Evolutionary conservation across 2,797 vertebrate species (phyloP).

Genomic region (Chloroceryle inda): DNA sequence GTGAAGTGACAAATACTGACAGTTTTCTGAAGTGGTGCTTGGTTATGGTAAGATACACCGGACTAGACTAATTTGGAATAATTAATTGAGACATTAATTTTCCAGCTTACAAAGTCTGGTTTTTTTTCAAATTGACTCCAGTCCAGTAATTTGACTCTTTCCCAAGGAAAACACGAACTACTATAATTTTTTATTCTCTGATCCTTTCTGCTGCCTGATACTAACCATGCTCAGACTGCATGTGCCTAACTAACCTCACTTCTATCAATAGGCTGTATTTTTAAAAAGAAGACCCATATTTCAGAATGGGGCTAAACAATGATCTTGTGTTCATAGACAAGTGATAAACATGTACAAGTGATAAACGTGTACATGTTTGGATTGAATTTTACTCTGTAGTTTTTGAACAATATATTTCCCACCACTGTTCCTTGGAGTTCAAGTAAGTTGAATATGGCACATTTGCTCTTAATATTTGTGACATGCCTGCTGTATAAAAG

Average conservation of each 20-base stretch:
- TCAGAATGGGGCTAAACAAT: neutral
- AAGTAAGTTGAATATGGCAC: neutral
- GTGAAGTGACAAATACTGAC: neutral
- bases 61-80: neutral
- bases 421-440: neutral
- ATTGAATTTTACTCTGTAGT: neutral
- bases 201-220: neutral
- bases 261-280: neutral
- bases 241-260: neutral
- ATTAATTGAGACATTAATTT: neutral
- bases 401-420: neutral
- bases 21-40: neutral
- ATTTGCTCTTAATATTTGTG: neutral
- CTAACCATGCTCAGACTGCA: neutral
- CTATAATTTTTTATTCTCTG: neutral
- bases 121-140: neutral
- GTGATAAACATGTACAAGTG: neutral
- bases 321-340: neutral
- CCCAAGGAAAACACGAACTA: neutral
- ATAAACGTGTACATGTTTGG: neutral
- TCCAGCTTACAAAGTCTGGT: neutral
- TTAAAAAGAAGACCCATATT: neutral
- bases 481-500: neutral
- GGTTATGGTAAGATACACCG: neutral
- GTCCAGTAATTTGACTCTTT: neutral